Conservation (phyloP, 1,140 invertebrate genomes). For the Daktulosphaira vitifoliae region DNA sequence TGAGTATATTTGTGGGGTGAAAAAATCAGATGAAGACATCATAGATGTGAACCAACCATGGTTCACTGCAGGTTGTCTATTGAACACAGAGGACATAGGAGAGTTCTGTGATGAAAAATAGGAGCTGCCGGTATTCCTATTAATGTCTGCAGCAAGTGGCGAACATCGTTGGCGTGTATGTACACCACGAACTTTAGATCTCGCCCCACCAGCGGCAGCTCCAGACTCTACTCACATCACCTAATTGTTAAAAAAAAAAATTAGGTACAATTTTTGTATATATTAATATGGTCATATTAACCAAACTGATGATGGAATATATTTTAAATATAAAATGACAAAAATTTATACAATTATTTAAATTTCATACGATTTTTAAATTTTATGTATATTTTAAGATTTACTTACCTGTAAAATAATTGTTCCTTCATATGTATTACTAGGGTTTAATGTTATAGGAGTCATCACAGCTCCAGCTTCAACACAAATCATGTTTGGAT, state of each 20-base stretch:
- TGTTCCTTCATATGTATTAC: slow-evolving; percentile 78
- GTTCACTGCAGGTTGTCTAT: slow-evolving; percentile 38
- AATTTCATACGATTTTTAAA: no score
- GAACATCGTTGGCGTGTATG: slow-evolving; percentile 22
- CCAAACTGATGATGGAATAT: neutral
- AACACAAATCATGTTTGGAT: slow-evolving; percentile 90
- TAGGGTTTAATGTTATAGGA: slow-evolving; percentile 74
- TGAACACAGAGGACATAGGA: slow-evolving; percentile 36
- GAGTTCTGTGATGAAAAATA: slow-evolving; percentile 13
- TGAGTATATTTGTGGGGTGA: slow-evolving; percentile 26
- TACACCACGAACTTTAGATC: slow-evolving; percentile 38
- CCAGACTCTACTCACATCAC: slow-evolving; percentile 44
- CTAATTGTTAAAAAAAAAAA: slow-evolving; percentile 41
- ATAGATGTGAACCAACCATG: slow-evolving; percentile 42
- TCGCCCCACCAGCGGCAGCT: slow-evolving; percentile 40
- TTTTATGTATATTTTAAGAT: no score
- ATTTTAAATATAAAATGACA: no score
- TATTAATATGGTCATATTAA: neutral
- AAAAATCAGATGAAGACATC: slow-evolving; percentile 41
- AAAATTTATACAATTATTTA: neutral
- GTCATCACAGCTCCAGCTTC: slow-evolving; percentile 81
- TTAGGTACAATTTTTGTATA: neutral
- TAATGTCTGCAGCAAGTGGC: slow-evolving; percentile 37
- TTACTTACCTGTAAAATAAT: slow-evolving; percentile 66
- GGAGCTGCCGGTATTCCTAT: slow-evolving; percentile 36